Percentiles rank a stretch among this genome's conserved stretches.
Evolutionary conservation across 2,888 invertebrate genomes (phyloP).

Genomic region (Notocelia uddmanniana): DNA sequence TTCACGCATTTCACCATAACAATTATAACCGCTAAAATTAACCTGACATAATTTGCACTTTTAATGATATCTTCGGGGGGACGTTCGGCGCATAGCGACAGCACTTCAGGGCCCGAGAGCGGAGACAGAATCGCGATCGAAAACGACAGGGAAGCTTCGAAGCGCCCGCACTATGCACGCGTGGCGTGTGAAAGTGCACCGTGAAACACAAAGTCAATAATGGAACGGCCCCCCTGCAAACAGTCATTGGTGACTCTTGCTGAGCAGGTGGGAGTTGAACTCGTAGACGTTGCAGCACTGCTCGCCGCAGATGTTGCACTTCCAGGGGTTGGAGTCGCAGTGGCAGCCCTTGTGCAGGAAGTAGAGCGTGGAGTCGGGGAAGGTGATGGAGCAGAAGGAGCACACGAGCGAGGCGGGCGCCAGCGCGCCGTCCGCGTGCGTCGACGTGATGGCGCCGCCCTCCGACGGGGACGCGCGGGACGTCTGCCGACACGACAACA

Average conservation of each 20-base stretch:
- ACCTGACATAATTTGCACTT: constrained; percentile 82
- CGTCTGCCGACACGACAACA: constrained; percentile 59
- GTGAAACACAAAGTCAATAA: constrained; percentile 65
- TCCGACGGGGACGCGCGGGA: constrained; percentile 81
- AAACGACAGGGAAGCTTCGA: constrained; percentile 69
- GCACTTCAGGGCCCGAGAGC: constrained; percentile 66
- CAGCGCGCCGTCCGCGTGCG: constrained; percentile 86
- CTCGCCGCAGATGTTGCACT: constrained; percentile 99
- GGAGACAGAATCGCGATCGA: constrained; percentile 38
- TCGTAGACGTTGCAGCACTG: constrained; percentile 98
- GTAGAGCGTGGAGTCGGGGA: constrained; percentile 98
- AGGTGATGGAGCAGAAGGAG: constrained; percentile 96
- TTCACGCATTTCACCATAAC: constrained; percentile 62
- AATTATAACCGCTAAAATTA: constrained; percentile 75
- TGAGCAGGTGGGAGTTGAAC: constrained; percentile 97
- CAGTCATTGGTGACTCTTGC: constrained; percentile 95
- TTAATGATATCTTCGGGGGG: constrained; percentile 81
- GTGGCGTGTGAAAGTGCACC: constrained; percentile 67
- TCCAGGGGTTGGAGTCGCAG: constrained; percentile 98
- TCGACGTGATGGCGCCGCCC: constrained; percentile 90
- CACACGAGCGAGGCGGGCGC: constrained; percentile 90
- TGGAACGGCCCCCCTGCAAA: constrained; percentile 82
- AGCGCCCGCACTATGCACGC: constrained; percentile 75
- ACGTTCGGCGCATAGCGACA: constrained; percentile 81
- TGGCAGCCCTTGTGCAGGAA: constrained; percentile 99